phyloP scores from a whole-genome alignment of 2,888 invertebrate genomes.

The Standfussiana lucernea region DNA sequence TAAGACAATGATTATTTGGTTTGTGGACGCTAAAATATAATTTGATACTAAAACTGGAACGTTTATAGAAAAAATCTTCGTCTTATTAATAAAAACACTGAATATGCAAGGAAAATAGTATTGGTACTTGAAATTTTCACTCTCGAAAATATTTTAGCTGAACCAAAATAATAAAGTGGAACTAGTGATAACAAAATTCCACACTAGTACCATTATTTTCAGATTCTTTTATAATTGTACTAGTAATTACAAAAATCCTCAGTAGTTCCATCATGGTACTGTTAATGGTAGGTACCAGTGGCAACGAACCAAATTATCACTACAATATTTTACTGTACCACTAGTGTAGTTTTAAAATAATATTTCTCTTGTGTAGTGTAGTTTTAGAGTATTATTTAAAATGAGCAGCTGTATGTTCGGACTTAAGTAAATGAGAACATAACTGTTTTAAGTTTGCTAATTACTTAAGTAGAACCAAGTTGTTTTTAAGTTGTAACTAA shows the following conservation, averaged over 20 bases:
- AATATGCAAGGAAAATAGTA: neutral
- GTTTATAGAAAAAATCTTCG: neutral
- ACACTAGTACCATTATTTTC: too few species aligned
- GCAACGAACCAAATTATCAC: too few species aligned
- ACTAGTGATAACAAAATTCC: too few species aligned
- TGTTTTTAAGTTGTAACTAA: conserved; percentile 24
- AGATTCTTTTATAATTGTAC: too few species aligned
- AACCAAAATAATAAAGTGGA: too few species aligned
- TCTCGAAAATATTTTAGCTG: conserved; percentile 4
- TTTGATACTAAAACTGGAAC: too few species aligned
- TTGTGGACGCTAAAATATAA: neutral
- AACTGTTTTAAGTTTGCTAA: conserved; percentile 37
- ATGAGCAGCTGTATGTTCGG: conserved; percentile 18
- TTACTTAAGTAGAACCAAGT: conserved; percentile 38
- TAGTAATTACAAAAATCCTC: too few species aligned
- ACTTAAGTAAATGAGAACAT: conserved; percentile 31
- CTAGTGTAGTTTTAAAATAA: neutral
- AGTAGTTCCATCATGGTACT: too few species aligned
- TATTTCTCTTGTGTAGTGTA: neutral
- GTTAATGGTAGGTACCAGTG: too few species aligned
- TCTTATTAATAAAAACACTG: neutral
- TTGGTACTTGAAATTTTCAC: neutral
- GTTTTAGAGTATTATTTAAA: conserved; percentile 10
- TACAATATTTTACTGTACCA: neutral
- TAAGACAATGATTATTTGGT: neutral